Base-by-base conservation (phyloP, 2,113 vertebrate genomes). In the Rissa tridactyla region DNA sequence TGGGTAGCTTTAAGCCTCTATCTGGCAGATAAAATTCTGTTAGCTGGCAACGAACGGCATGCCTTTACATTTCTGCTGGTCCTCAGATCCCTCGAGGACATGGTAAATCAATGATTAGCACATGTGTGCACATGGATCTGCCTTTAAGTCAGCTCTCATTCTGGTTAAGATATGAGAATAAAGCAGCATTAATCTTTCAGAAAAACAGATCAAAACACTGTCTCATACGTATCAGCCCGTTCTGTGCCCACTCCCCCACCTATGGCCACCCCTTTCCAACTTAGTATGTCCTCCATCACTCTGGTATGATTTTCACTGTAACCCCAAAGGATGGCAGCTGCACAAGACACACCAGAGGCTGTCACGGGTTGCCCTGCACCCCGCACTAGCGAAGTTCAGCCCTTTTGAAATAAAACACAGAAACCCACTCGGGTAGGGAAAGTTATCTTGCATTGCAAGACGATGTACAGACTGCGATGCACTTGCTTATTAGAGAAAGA, bases 211-310 rank as follows among this genome's bases (percentile, higher is more conserved):
- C 42, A 36, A 85, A 96, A 75, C 64, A 44, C 18, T 70, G 34
- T 49, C 19, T 61, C 57, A 22, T 2, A 70, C 0, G 1, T 54
- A 61, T 15, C 36, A 76, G 23, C 7, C 30, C 26, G 73, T 68
- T 88, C 62, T 32, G 44, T 42, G 34, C 58, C 58, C 38, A 32
- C 12, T 89, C 17, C 12, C 18, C 25, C 6, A 15, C 42, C 42
- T 86, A 49, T 58, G 30, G 36, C 34, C 30, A 66, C 66, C 32
- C 8, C 44, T 51, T 92, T 87, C 62, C 11, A 13, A 89, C 40
- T 94, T 93, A 94, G 94, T 91, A 94, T 26, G 49, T 88, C 72
- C 52, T 92, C 82, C 80, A 26, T 79, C 76, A 95, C 52, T 95
- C 78, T 38, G 1, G 0, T 52, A 81, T 76, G 85, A 81, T 90